Evolutionary conservation across 2,113 vertebrate genomes (phyloP).

Genomic region (Acanthochromis polyacanthus): DNA sequence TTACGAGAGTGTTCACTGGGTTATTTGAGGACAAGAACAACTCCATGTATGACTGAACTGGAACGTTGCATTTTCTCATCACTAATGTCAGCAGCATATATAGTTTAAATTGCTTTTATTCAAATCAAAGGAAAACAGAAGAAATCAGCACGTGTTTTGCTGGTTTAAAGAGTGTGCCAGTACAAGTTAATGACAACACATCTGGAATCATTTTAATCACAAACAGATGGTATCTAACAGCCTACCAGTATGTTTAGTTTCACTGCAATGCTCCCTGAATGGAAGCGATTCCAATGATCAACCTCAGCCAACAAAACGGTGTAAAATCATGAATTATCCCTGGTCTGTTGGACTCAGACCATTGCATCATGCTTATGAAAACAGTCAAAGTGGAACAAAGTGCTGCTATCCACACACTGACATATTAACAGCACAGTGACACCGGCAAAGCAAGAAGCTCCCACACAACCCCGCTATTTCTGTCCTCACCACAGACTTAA

Average conservation of each 20-base stretch:
- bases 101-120: no score
- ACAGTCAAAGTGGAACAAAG: constrained; percentile 20
- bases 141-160: no score
- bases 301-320: not conserved
- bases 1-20: no score
- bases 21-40: no score
- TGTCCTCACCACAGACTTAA: constrained; percentile 35
- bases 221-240: constrained; percentile 15
- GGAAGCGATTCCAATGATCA: not conserved
- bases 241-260: not conserved
- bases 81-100: no score
- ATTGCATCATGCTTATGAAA: constrained; percentile 44
- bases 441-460: not conserved
- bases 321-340: constrained; percentile 18
- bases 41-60: no score
- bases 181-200: constrained; percentile 3
- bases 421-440: constrained; percentile 18
- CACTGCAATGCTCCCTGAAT: not conserved
- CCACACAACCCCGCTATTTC: not conserved
- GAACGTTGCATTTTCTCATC: no score
- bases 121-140: no score
- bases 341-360: constrained; percentile 30
- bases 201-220: constrained; percentile 28
- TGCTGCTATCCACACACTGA: constrained; percentile 14
- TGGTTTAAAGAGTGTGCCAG: not conserved